Conservation (phyloP, 2,113 vertebrate species). For the Myrmecobius fasciatus region DNA sequence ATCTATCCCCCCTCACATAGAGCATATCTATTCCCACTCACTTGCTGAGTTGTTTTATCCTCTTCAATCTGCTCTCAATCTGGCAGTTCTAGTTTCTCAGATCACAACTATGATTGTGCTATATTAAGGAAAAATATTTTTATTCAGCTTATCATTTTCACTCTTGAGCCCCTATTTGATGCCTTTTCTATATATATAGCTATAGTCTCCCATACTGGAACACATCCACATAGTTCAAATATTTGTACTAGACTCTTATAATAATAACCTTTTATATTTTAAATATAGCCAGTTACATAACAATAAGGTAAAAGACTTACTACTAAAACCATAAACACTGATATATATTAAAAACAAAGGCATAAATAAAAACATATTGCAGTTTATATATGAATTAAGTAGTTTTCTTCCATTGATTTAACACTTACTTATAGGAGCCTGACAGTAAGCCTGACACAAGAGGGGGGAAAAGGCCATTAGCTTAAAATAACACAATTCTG, state of each 20-base stretch:
- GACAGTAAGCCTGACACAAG: not conserved
- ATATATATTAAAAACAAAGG: not conserved
- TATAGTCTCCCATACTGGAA: not conserved
- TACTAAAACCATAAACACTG: not conserved
- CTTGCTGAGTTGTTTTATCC: not conserved
- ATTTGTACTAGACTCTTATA: no score
- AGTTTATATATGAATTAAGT: not conserved
- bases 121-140: not conserved
- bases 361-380: not conserved
- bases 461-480: not conserved
- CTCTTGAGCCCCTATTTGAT: not conserved
- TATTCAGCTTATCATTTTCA: not conserved
- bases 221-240: no score
- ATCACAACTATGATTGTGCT: not conserved
- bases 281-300: not conserved
- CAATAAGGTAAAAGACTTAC: not conserved
- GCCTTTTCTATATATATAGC: not conserved
- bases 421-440: not conserved
- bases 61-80: not conserved
- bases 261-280: not conserved
- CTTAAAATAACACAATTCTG: not conserved
- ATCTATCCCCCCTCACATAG: not conserved
- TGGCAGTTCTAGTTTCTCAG: not conserved
- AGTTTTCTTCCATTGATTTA: not conserved
- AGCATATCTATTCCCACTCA: not conserved